phyloP scores from a whole-genome alignment of 2,888 invertebrate species.

The Caprella mutica region DNA sequence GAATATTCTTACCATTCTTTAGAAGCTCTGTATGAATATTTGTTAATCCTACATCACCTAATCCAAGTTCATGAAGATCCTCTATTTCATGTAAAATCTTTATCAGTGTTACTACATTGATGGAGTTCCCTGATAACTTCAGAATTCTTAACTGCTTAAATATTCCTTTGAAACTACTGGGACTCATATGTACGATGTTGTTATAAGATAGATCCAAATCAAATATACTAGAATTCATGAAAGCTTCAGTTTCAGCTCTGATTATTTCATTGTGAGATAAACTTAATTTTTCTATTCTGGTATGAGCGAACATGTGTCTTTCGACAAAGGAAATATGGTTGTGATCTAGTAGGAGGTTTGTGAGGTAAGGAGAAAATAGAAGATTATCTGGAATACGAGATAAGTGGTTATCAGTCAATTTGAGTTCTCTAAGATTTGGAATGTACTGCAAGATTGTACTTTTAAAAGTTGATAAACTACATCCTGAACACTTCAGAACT shows the following conservation, averaged over 20 bases:
- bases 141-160: conserved; percentile 16
- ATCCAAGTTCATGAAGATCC: conserved; percentile 14
- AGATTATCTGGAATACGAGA: conserved; percentile 18
- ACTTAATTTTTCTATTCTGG: conserved; percentile 48
- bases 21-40: conserved; percentile 18
- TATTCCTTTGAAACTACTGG: conserved; percentile 10
- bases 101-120: conserved; percentile 15
- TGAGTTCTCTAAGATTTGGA: conserved; percentile 35
- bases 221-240: conserved; percentile 56
- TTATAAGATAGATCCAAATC: conserved; percentile 65
- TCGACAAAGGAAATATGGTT: conserved; percentile 57
- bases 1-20: conserved; percentile 22
- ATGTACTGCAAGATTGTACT: conserved; percentile 56
- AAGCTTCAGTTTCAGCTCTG: conserved; percentile 59
- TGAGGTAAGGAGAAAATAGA: conserved; percentile 21
- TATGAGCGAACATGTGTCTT: conserved; percentile 35
- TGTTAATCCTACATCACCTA: conserved; percentile 27
- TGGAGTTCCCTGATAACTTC: conserved; percentile 25
- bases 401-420: conserved; percentile 34
- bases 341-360: conserved; percentile 51
- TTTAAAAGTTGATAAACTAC: conserved; percentile 60
- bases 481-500: conserved; percentile 59
- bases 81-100: conserved; percentile 6
- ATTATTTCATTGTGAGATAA: conserved; percentile 62
- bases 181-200: conserved; percentile 45